phyloP scores from a whole-genome alignment of 2,113 vertebrate species.

The Uria aalge region DNA sequence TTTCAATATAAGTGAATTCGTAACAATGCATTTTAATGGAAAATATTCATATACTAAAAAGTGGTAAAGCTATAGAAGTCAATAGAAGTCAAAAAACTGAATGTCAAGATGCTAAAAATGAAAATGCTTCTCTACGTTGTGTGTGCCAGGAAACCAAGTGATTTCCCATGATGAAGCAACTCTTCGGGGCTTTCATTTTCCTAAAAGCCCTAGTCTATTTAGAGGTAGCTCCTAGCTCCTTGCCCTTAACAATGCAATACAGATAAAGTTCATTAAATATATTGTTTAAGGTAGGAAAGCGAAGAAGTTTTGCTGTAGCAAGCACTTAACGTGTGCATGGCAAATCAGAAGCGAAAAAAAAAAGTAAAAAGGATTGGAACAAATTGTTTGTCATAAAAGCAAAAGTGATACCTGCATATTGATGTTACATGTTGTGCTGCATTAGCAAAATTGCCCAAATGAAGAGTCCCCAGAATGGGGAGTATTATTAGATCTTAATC shows the following conservation, averaged over 20 bases:
- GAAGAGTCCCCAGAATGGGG: neutral
- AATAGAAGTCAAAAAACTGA: neutral
- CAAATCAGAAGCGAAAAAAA: neutral
- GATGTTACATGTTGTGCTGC: neutral
- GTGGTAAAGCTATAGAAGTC: neutral
- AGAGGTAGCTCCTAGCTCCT: constrained; percentile 3
- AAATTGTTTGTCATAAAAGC: constrained; percentile 25
- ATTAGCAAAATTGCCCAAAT: neutral
- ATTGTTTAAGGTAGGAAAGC: neutral
- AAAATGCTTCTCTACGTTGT: neutral
- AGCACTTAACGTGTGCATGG: neutral
- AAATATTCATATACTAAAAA: neutral
- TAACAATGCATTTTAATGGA: neutral
- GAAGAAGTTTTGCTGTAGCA: constrained; percentile 18
- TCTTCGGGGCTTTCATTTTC: constrained; percentile 39
- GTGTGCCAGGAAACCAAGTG: constrained; percentile 4
- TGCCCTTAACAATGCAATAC: neutral
- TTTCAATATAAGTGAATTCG: neutral
- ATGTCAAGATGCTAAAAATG: constrained; percentile 35
- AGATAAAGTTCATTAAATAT: constrained; percentile 49
- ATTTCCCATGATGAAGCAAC: constrained; percentile 54
- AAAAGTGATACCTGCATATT: neutral
- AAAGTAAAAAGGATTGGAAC: neutral
- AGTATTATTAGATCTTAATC: neutral
- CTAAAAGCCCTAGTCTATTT: constrained; percentile 47